Evolutionary conservation across 2,113 vertebrate species (phyloP).

Genomic region (Stegostoma tigrinum): DNA sequence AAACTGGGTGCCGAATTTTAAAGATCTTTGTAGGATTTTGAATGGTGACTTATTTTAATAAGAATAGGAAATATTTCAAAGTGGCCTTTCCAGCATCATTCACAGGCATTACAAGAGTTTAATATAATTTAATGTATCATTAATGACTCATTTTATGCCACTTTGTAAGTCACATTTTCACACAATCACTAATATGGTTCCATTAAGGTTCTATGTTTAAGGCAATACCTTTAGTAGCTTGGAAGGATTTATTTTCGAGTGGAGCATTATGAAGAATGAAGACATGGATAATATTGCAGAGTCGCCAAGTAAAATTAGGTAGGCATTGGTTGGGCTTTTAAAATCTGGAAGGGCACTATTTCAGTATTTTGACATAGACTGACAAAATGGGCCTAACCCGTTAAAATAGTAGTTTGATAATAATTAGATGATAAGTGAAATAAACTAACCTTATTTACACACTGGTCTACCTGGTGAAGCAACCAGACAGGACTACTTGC

Average conservation of each 20-base stretch:
- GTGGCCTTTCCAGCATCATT: background rate
- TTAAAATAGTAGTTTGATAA: constrained; percentile 35
- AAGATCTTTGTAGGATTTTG: background rate
- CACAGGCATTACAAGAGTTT: background rate
- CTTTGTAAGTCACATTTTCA: background rate
- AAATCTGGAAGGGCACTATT: constrained; percentile 23
- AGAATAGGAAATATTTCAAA: background rate
- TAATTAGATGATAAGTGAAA: background rate
- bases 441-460: no score
- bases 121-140: background rate
- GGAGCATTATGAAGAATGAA: constrained; percentile 49
- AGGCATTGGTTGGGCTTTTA: background rate
- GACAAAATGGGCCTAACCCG: background rate
- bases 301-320: constrained; percentile 54
- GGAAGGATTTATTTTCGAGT: constrained; percentile 56
- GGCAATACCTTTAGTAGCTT: constrained; percentile 62
- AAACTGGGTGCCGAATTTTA: background rate
- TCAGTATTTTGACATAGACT: constrained; percentile 11
- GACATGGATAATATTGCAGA: constrained; percentile 44
- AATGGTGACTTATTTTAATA: background rate
- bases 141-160: background rate
- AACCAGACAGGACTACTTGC: no score
- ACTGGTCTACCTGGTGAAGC: no score
- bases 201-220: constrained; percentile 39
- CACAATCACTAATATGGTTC: background rate